Evolutionary conservation across 2,797 vertebrate species (phyloP).

Genomic region (Manis crassicaudata): DNA sequence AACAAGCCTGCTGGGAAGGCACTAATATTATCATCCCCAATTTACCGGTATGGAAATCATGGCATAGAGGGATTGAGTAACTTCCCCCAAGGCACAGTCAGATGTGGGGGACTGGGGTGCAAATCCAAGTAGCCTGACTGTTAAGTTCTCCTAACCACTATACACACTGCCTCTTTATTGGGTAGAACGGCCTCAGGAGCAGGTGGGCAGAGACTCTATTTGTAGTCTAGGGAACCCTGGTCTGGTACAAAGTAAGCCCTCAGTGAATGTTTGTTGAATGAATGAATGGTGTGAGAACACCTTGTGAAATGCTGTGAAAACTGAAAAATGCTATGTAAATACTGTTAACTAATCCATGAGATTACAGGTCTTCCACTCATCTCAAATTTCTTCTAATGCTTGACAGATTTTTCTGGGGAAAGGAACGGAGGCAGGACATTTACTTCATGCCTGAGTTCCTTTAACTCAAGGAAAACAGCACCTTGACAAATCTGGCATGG

Average conservation of each 20-base stretch:
- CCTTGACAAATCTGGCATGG: not conserved
- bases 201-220: not conserved
- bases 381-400: constrained; percentile 7
- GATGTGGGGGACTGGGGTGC: not conserved
- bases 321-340: not conserved
- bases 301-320: not conserved
- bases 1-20: not conserved
- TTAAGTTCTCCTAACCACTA: not conserved
- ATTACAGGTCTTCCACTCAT: not conserved
- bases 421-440: not conserved
- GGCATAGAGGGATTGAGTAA: not conserved
- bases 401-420: not conserved
- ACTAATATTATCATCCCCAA: not conserved
- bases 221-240: not conserved
- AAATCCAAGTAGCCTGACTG: not conserved
- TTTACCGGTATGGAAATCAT: not conserved
- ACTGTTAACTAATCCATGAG: constrained; percentile 10
- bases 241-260: not conserved
- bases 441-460: not conserved
- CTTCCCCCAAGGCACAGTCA: not conserved
- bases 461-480: not conserved
- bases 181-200: not conserved
- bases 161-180: not conserved
- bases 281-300: not conserved
- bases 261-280: not conserved